phyloP scores from a whole-genome alignment of 2,888 invertebrate genomes.

The Hetaerina titia region DNA sequence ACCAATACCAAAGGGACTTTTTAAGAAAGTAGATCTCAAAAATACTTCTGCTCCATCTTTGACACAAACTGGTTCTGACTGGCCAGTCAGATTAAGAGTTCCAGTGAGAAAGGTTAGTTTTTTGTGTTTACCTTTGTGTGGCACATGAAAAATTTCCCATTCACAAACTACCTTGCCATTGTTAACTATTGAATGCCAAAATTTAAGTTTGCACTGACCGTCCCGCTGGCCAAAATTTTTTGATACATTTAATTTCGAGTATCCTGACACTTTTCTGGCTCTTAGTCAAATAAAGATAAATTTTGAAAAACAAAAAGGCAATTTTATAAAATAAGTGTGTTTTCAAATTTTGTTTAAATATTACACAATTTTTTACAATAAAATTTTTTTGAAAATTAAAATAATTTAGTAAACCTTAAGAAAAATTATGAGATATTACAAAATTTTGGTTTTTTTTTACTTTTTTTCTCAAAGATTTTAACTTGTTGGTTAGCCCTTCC shows the following conservation, averaged over 20 bases:
- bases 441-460: not conserved
- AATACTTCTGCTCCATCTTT: slow-evolving; percentile 7
- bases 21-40: not conserved
- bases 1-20: slow-evolving; percentile 38
- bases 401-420: not conserved
- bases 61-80: not conserved
- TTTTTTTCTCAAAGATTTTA: not conserved
- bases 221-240: not conserved
- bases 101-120: slow-evolving; percentile 8
- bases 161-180: not conserved
- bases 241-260: no score
- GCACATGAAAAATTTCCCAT: not conserved
- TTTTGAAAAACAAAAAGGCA: not conserved
- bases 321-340: no score
- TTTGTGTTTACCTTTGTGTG: not conserved
- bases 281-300: no score
- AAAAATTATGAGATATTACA: not conserved
- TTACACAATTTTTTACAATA: not conserved
- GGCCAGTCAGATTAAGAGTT: not conserved
- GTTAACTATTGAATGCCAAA: not conserved
- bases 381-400: not conserved
- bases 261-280: no score
- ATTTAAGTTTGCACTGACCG: not conserved
- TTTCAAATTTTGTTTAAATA: no score
- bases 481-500: not conserved